Percentiles rank a stretch among this genome's conserved stretches.
phyloP scores from a whole-genome alignment of 2,888 invertebrate species.

The Therioaphis trifolii region DNA sequence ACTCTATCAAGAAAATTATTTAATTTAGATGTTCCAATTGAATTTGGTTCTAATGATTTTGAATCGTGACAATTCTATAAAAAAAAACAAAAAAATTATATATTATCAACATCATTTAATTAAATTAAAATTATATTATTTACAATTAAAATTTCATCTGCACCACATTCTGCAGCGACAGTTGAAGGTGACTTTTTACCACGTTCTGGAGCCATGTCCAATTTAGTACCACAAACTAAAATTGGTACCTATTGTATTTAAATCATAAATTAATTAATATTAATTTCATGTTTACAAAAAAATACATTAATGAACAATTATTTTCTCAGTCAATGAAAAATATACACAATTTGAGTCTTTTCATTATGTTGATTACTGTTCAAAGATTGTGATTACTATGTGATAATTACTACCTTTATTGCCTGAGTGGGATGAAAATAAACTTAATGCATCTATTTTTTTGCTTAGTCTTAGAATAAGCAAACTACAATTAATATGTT shows the following conservation, averaged over 20 bases:
- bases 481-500: too few relatives aligned
- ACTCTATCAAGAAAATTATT: conserved; percentile 94
- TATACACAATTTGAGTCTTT: too few relatives aligned
- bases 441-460: too few relatives aligned
- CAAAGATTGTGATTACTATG: too few relatives aligned
- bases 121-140: conserved; percentile 54
- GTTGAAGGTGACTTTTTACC: conserved; percentile 75
- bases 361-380: too few relatives aligned
- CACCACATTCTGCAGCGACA: conserved; percentile 89
- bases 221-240: conserved; percentile 92
- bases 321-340: too few relatives aligned
- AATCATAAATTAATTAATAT: conserved; percentile 39
- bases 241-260: conserved; percentile 81
- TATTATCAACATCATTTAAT: conserved; percentile 8
- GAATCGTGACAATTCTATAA: conserved; percentile 73
- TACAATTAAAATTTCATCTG: conserved; percentile 91
- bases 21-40: conserved; percentile 92
- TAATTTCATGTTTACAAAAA: too few relatives aligned
- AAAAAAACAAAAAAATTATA: conserved; percentile 57
- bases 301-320: too few relatives aligned
- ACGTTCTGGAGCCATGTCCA: conserved; percentile 84
- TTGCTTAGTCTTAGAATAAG: too few relatives aligned
- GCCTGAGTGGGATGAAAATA: too few relatives aligned
- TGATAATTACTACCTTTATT: too few relatives aligned
- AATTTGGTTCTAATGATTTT: conserved; percentile 91